Conservation (phyloP, 2,888 invertebrate genomes). For the Encarsia formosa region DNA sequence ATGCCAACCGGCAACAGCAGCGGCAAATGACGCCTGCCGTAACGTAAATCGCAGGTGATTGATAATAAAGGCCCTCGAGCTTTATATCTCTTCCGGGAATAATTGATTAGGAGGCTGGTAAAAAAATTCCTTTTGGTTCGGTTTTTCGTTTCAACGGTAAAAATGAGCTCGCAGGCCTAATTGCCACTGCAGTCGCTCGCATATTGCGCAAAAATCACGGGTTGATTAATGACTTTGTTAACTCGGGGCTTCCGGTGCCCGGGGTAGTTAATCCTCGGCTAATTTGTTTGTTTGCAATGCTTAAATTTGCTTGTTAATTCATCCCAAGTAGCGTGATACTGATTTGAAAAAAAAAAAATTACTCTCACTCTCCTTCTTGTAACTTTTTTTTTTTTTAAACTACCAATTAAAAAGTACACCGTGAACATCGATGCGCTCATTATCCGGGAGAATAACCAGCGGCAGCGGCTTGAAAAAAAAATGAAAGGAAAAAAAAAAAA, state of each 20-base stretch:
- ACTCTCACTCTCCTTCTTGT: no score
- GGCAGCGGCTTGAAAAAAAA: no score
- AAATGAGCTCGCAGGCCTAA: not conserved
- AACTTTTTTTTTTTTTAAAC: no score
- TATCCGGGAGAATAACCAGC: no score
- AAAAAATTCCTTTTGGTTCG: not conserved
- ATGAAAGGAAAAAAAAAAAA: no score
- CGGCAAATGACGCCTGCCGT: slow-evolving; percentile 23
- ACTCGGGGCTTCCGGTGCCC: not conserved
- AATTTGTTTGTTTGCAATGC: no score
- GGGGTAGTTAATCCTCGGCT: no score
- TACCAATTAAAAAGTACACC: no score
- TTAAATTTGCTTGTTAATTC: no score
- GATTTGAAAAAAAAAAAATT: no score
- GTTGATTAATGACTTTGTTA: slow-evolving; percentile 6
- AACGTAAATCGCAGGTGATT: slow-evolving; percentile 25
- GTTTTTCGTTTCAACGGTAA: not conserved
- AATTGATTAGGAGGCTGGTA: slow-evolving; percentile 13
- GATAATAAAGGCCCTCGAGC: slow-evolving; percentile 14
- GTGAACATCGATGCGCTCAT: no score
- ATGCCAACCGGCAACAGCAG: slow-evolving; percentile 3
- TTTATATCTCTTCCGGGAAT: slow-evolving; percentile 10
- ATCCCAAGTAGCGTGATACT: no score
- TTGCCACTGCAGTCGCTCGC: not conserved
- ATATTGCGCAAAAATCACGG: slow-evolving; percentile 5